These are phyloP conservation scores for Zaprionus nigranus DNA, from an alignment of 1,140 invertebrate species.

Conservation along the genomic window DNA sequence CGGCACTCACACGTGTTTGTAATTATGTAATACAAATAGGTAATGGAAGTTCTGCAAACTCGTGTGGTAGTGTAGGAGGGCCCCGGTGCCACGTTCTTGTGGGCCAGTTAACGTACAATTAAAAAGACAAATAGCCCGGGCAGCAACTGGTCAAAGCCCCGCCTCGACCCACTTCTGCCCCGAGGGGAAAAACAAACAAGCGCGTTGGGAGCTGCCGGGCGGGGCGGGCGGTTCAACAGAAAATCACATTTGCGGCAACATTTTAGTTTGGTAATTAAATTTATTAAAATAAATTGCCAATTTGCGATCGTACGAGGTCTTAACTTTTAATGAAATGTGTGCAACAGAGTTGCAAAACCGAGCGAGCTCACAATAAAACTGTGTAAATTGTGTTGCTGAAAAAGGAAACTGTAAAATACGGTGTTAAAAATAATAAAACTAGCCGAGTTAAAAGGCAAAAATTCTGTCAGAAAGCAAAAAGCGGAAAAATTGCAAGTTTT, in stretches of 20 bases:
- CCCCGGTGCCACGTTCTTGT: conserved; percentile 27
- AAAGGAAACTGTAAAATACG: neutral
- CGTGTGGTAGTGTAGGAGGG: conserved; percentile 1
- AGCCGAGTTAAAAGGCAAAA: conserved; percentile 12
- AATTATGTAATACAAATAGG: conserved; percentile 77
- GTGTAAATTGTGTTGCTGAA: conserved; percentile 26
- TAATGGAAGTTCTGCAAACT: conserved; percentile 69
- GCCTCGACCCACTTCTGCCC: neutral
- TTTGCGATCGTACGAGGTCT: conserved; percentile 51
- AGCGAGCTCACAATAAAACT: conserved; percentile 44
- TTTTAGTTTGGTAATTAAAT: conserved; percentile 68
- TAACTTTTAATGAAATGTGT: conserved; percentile 69
- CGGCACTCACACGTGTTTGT: conserved; percentile 42
- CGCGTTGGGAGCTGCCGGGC: neutral
- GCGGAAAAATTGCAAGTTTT: conserved; percentile 32
- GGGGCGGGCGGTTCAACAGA: neutral
- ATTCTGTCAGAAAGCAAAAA: conserved; percentile 21
- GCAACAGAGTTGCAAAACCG: conserved; percentile 24
- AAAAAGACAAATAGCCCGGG: conserved; percentile 58
- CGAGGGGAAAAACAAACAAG: conserved; percentile 28
- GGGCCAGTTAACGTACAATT: conserved; percentile 57
- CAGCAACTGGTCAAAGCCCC: conserved; percentile 40
- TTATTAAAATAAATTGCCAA: conserved; percentile 78
- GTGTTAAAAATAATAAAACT: conserved; percentile 11
- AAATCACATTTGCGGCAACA: conserved; percentile 42